phyloP scores from a whole-genome alignment of 2,888 invertebrate genomes.

The Dryadula phaetusa region DNA sequence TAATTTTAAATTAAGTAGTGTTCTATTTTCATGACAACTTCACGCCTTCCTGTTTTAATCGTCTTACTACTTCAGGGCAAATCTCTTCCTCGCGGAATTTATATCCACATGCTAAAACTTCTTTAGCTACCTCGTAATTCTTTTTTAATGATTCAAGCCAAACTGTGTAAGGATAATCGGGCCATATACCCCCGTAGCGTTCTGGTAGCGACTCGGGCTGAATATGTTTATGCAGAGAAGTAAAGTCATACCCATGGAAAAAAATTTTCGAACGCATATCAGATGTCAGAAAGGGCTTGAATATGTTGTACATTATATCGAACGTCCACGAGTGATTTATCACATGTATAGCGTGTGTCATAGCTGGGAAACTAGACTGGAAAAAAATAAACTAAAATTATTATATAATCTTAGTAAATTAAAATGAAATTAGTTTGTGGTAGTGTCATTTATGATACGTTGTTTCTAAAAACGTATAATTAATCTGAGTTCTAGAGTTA shows the following conservation, averaged over 20 bases:
- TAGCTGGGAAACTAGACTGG: conserved; percentile 89
- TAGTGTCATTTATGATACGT: no score
- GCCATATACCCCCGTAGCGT: conserved; percentile 87
- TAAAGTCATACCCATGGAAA: conserved; percentile 90
- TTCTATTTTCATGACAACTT: conserved; percentile 55
- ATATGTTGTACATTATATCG: conserved; percentile 90
- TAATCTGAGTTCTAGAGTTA: no score
- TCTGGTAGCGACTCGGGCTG: conserved; percentile 88
- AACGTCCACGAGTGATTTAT: conserved; percentile 93
- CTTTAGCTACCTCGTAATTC: conserved; percentile 84
- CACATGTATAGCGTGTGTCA: conserved; percentile 89
- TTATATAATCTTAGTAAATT: no score
- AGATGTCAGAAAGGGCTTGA: conserved; percentile 89
- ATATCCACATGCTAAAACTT: conserved; percentile 86
- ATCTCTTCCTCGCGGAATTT: conserved; percentile 78
- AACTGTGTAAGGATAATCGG: conserved; percentile 89
- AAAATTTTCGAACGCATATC: conserved; percentile 87
- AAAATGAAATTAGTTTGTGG: no score
- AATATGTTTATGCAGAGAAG: conserved; percentile 90
- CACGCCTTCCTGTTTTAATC: conserved; percentile 67
- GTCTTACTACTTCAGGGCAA: conserved; percentile 64
- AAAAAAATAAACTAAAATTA: conserved; percentile 44
- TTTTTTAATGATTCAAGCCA: conserved; percentile 88
- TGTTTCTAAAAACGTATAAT: no score
- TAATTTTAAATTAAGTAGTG: background rate